Percentiles rank a stretch among this genome's conserved stretches.
phyloP scores from a whole-genome alignment of 1,140 invertebrate species.

The Chironomus striatipennis region DNA sequence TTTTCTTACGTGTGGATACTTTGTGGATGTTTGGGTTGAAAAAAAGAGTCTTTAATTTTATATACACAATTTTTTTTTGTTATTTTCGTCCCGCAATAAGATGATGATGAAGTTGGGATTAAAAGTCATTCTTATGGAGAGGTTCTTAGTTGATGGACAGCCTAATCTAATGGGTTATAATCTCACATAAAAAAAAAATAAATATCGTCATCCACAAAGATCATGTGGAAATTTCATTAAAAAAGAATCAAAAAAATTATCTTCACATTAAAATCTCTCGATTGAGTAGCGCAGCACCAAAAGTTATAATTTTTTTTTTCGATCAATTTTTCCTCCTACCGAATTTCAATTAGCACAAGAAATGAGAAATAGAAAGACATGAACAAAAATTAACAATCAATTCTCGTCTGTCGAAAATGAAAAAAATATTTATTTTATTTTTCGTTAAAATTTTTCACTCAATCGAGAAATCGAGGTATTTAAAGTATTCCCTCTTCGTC shows the following conservation, averaged over 20 bases:
- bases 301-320: neutral
- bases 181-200: neutral
- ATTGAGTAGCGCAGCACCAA: neutral
- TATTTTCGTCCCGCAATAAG: neutral
- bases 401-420: slow-evolving; percentile 4
- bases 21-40: neutral
- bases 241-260: too few relatives aligned
- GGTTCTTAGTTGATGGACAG: slow-evolving; percentile 5
- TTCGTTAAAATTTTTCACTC: neutral
- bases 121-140: slow-evolving; percentile 2
- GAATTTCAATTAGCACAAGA: slow-evolving; percentile 2
- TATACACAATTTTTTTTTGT: neutral
- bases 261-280: too few relatives aligned
- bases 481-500: slow-evolving; percentile 4
- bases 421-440: neutral
- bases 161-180: slow-evolving; percentile 11
- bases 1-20: neutral
- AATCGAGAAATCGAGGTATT: neutral
- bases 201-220: neutral
- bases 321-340: neutral
- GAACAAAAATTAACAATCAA: slow-evolving; percentile 20
- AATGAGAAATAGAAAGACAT: neutral
- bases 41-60: neutral
- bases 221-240: neutral
- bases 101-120: neutral